Evolutionary conservation across 2,797 vertebrate species (phyloP).

Genomic region (Molossus molossus): DNA sequence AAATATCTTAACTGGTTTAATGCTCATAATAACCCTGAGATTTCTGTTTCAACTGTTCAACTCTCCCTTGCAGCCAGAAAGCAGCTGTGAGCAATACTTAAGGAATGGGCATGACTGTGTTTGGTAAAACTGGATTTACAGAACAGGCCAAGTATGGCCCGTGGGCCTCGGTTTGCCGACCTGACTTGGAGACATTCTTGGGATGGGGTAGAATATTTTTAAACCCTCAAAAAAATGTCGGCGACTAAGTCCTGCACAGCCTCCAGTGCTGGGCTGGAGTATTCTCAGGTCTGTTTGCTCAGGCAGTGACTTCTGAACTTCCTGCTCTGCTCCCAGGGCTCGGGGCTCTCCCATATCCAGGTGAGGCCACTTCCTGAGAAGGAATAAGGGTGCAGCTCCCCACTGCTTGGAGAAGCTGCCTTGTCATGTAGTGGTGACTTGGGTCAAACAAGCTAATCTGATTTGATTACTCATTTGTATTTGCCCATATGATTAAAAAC

Average conservation of each 20-base stretch:
- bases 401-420: background rate
- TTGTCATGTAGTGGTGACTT: background rate
- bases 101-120: background rate
- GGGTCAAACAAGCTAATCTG: background rate
- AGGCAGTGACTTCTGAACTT: background rate
- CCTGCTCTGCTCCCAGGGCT: background rate
- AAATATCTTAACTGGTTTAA: background rate
- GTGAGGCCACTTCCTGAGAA: background rate
- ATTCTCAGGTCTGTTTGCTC: background rate
- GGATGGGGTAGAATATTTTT: background rate
- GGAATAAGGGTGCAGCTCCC: background rate
- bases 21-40: background rate
- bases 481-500: conserved; percentile 12
- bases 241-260: accelerated
- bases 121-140: background rate
- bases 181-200: background rate
- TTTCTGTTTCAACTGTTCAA: background rate
- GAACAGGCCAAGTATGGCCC: background rate
- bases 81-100: background rate
- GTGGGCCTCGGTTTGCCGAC: background rate
- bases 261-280: background rate
- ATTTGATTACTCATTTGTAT: background rate
- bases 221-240: background rate
- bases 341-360: background rate
- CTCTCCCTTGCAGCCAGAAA: background rate